Evolutionary conservation across 2,797 vertebrate genomes (phyloP).

Genomic region (Coilia nasus): DNA sequence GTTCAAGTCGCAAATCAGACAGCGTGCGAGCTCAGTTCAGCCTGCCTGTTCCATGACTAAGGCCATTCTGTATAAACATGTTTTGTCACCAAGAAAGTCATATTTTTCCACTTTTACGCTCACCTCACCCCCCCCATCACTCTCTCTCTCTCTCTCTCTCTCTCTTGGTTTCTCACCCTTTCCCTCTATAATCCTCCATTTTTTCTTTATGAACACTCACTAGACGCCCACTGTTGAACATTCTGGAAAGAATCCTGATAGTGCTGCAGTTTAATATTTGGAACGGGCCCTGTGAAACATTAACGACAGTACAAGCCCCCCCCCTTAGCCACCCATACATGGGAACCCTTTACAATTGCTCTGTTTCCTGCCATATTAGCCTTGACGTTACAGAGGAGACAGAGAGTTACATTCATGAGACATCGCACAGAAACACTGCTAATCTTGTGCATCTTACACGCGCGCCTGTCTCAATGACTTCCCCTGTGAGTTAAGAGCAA

Average conservation of each 20-base stretch:
- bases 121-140: neutral
- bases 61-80: slow-evolving; percentile 5
- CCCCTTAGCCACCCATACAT: neutral
- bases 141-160: neutral
- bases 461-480: neutral
- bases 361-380: neutral
- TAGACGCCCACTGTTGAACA: neutral
- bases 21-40: neutral
- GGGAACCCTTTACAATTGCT: neutral
- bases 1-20: neutral
- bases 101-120: neutral
- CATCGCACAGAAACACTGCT: neutral
- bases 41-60: neutral
- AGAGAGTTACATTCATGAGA: neutral
- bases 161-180: neutral
- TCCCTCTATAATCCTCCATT: neutral
- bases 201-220: neutral
- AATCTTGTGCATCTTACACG: neutral
- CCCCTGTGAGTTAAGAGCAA: neutral
- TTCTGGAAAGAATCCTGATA: neutral
- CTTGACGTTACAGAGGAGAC: neutral
- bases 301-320: neutral
- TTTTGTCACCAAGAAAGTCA: neutral
- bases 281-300: neutral
- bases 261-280: neutral